These are phyloP conservation scores for Leguminivora glycinivorella DNA, from an alignment of 1,140 invertebrate genomes.

Conservation along the genomic window DNA sequence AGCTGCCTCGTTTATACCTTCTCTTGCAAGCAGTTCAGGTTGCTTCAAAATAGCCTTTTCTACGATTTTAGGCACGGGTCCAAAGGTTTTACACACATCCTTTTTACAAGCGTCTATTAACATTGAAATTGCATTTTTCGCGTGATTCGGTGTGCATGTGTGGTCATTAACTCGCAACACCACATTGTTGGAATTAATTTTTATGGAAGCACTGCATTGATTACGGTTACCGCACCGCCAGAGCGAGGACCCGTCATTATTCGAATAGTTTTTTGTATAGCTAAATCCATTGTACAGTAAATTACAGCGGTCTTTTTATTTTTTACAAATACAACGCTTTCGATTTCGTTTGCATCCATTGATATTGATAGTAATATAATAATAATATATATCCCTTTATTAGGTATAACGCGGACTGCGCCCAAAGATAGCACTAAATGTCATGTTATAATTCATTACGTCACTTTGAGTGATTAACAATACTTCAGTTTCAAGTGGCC, in stretches of 20 bases:
- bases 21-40: not conserved
- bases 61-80: not conserved
- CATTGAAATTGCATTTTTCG: not conserved
- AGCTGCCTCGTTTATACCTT: slow-evolving; percentile 6
- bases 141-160: not conserved
- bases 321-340: too few species aligned
- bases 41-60: not conserved
- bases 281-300: too few species aligned
- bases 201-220: slow-evolving; percentile 8
- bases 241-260: not conserved
- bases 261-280: too few species aligned
- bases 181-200: slow-evolving; percentile 11
- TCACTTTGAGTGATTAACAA: too few species aligned
- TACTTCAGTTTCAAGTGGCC: too few species aligned
- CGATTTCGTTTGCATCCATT: too few species aligned
- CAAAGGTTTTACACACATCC: slow-evolving; percentile 14
- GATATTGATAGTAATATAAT: too few species aligned
- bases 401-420: too few species aligned
- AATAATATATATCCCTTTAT: too few species aligned
- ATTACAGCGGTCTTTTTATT: too few species aligned
- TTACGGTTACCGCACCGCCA: slow-evolving; percentile 1
- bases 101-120: not conserved
- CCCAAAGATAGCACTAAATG: too few species aligned
- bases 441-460: too few species aligned
- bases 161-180: not conserved